These are phyloP conservation scores for Corythornis leucogaster DNA, from an alignment of 2,797 vertebrate genomes.

Conservation along the genomic window DNA sequence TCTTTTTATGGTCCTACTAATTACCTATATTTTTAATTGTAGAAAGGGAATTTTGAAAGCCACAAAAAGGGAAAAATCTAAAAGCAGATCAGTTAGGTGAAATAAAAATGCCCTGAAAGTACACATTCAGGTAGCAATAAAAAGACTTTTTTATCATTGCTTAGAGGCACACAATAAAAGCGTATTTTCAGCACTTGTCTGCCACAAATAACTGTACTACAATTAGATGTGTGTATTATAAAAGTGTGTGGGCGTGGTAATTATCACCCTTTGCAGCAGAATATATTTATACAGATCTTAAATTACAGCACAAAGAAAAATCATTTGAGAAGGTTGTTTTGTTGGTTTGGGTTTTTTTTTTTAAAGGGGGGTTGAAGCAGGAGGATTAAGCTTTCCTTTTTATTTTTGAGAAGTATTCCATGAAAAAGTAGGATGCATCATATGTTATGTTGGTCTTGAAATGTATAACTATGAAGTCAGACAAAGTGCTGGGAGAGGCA, in stretches of 20 bases:
- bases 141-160: neutral
- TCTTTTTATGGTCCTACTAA: constrained; percentile 28
- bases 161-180: constrained; percentile 48
- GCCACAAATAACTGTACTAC: constrained; percentile 69
- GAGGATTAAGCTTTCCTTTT: constrained; percentile 28
- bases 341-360: no score
- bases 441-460: neutral
- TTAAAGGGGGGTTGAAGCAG: no score
- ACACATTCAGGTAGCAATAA: constrained; percentile 43
- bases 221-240: constrained; percentile 73
- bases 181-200: constrained; percentile 64
- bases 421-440: neutral
- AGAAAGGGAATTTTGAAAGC: constrained; percentile 13
- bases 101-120: constrained; percentile 28
- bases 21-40: constrained; percentile 47
- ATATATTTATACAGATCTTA: constrained; percentile 71
- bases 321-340: neutral
- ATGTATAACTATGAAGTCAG: neutral
- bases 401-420: neutral
- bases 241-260: constrained; percentile 66
- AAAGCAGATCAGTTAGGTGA: constrained; percentile 24
- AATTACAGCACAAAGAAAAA: constrained; percentile 70
- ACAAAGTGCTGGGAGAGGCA: neutral
- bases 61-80: constrained; percentile 11
- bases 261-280: constrained; percentile 69